Conservation (phyloP, 2,888 invertebrate species). For the Zaprionus lineosus region DNA sequence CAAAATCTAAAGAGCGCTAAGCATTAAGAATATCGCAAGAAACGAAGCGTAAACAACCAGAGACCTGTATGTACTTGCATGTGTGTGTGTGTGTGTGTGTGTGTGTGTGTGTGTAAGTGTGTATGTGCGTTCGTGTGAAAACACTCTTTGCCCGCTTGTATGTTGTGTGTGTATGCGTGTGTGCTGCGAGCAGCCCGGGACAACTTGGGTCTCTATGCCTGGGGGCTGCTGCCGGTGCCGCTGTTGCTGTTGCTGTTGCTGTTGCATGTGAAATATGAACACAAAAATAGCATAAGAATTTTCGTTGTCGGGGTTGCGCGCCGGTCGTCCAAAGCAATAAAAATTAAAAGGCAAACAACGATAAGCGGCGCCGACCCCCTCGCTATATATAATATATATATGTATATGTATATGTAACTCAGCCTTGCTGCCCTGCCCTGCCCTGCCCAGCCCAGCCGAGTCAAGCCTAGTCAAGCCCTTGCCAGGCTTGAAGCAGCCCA, state of each 20-base stretch:
- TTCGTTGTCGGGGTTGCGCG: conserved; percentile 52
- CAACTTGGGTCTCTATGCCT: conserved; percentile 36
- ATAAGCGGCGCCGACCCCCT: conserved; percentile 60
- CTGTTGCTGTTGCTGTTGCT: conserved; percentile 7
- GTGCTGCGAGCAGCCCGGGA: conserved; percentile 42
- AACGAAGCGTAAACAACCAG: conserved; percentile 39
- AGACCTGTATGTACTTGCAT: conserved; percentile 7
- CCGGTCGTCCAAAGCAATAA: conserved; percentile 57
- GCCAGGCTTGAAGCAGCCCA: too few relatives aligned
- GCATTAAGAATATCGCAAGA: conserved; percentile 39
- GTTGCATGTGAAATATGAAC: conserved; percentile 68
- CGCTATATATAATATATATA: too few relatives aligned
- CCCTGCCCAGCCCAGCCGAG: background rate
- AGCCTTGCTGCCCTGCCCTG: conserved; percentile 7
- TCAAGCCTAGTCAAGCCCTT: too few relatives aligned
- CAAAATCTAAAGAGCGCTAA: conserved; percentile 21
- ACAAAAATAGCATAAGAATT: conserved; percentile 69
- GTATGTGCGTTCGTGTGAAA: background rate
- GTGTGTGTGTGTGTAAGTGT: conserved; percentile 1
- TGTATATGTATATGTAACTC: too few relatives aligned
- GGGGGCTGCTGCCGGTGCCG: conserved; percentile 34
- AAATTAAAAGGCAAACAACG: conserved; percentile 76
- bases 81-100: background rate
- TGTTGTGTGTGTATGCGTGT: background rate
- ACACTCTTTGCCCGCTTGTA: background rate